Base-by-base conservation (phyloP, 2,113 vertebrate genomes). In the Telmatochromis bifrenatus region DNA sequence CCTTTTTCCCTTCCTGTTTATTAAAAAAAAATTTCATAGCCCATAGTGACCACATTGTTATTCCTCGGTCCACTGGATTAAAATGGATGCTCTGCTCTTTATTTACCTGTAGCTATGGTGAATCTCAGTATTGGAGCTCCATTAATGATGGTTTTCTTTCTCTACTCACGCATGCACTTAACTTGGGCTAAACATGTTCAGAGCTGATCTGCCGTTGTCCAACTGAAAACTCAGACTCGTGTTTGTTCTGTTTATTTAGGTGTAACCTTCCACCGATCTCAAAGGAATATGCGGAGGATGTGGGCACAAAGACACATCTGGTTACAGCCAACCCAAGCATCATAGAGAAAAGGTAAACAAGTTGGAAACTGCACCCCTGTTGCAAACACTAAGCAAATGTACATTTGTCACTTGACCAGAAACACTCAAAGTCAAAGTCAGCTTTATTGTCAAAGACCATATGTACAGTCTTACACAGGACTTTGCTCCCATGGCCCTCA, bases 321-420 rank as follows among this genome's bases (percentile, higher is more conserved):
- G 99, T 99, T 85, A 99, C 98, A 9, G 98, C 98, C 73, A 99
- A 99, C 93, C 99, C 99, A 82, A 99, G 98, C 96, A 99, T 99
- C 89, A 98, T 99, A 84, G 97, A 98, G 91, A 99, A 98, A 92
- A 98, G 98, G 99, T 99, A 96, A 89, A 8, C 37, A 2, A 21
- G 6, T 12, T 83, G 68, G 35, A 56, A 28, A 53, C 12, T 23
- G 3, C 39, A 73, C 14, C 13, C 6, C 21, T 47, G 6, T 73
- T 14, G 2, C 21, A 45, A 26, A 45, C 39, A 33, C 31, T 33
- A 14, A 62, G 12, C 26, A 21, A 49, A 45, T 56, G 33, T 21
- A 60, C 23, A 49, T 21, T 45, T 73, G 39, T 45, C 39, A 26
- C 9, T 47, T 73, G 11, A 37, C 17, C 21, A 42, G 33, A 81